Conservation (phyloP, 2,888 invertebrate species). For the Epirrita christyi region DNA sequence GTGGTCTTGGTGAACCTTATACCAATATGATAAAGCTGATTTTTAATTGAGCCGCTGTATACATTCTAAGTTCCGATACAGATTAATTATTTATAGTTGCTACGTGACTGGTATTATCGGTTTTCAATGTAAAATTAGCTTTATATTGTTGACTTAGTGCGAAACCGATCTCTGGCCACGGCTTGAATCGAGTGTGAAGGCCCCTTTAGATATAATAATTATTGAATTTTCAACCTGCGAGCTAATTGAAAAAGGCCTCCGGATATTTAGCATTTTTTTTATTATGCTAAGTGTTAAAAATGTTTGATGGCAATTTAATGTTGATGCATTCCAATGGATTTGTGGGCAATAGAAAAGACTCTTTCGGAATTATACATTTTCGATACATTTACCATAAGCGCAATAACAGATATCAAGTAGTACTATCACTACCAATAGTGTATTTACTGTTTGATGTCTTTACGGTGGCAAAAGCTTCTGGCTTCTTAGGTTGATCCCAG, state of each 20-base stretch:
- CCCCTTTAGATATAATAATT: slow-evolving; percentile 6
- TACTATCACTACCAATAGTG: background rate
- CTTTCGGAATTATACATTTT: slow-evolving; percentile 61
- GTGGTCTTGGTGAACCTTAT: too few relatives aligned
- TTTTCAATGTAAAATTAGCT: too few relatives aligned
- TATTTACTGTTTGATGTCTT: slow-evolving; percentile 11
- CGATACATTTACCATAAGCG: slow-evolving; percentile 47
- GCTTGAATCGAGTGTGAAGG: too few relatives aligned
- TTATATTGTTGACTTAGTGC: too few relatives aligned
- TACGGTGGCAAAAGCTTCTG: slow-evolving; percentile 26
- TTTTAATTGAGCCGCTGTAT: too few relatives aligned
- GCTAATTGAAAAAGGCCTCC: slow-evolving; percentile 27
- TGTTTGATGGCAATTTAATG: slow-evolving; percentile 21
- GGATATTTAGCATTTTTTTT: slow-evolving; percentile 23
- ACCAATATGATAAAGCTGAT: too few relatives aligned
- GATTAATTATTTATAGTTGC: too few relatives aligned
- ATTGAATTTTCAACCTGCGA: slow-evolving; percentile 40
- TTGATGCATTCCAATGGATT: slow-evolving; percentile 56
- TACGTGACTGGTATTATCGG: too few relatives aligned
- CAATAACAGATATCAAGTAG: slow-evolving; percentile 13
- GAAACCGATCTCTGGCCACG: too few relatives aligned
- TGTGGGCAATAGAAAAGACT: slow-evolving; percentile 64
- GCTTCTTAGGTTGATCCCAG: slow-evolving; percentile 33
- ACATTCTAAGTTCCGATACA: too few relatives aligned
- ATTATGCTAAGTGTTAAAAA: slow-evolving; percentile 29